Evolutionary conservation across 2,113 vertebrate genomes (phyloP).

Genomic region (Macroglossus sobrinus): DNA sequence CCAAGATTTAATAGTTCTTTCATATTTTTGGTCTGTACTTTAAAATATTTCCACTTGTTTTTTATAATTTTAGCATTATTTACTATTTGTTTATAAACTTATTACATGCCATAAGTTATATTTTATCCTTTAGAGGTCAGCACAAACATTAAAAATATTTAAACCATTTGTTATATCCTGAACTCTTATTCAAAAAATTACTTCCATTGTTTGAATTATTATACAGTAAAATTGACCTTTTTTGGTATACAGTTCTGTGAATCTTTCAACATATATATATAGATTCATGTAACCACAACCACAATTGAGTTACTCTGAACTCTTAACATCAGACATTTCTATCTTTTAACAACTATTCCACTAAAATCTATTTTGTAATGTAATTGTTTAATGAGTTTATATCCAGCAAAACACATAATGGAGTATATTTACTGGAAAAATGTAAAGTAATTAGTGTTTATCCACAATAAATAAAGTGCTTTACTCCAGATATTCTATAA

Average conservation of each 20-base stretch:
- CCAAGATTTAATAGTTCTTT: not conserved
- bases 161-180: not conserved
- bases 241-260: not conserved
- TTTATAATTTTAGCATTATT: not conserved
- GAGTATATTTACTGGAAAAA: not conserved
- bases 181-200: not conserved
- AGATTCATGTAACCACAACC: not conserved
- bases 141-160: not conserved
- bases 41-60: not conserved
- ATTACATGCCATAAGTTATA: not conserved
- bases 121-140: not conserved
- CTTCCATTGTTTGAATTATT: not conserved
- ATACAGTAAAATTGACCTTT: not conserved
- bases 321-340: not conserved
- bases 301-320: not conserved
- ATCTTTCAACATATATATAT: not conserved
- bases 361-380: not conserved
- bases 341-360: not conserved
- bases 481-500: conserved; percentile 6
- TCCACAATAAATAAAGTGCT: not conserved
- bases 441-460: not conserved
- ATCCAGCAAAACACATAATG: not conserved
- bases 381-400: not conserved
- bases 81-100: not conserved
- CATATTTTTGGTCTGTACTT: not conserved